Evolutionary conservation across 2,113 vertebrate species (phyloP).

Genomic region (Ceuthmochares aereus): DNA sequence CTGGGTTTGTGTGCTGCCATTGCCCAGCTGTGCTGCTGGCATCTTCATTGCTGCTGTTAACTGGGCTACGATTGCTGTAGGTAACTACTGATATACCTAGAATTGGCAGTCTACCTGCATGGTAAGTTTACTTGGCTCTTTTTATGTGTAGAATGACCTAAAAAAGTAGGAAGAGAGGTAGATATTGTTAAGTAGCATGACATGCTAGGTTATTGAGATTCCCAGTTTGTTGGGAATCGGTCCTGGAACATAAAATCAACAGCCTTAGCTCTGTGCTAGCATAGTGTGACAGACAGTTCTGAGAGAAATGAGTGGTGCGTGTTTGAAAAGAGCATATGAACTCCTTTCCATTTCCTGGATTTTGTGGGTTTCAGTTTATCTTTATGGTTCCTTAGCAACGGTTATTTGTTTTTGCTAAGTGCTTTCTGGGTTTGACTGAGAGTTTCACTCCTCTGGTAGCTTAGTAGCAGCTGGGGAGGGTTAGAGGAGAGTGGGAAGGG

Average conservation of each 20-base stretch:
- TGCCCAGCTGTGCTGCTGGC: not conserved
- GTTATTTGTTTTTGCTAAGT: conserved; percentile 16
- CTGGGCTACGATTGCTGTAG: not conserved
- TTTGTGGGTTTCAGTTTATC: conserved; percentile 31
- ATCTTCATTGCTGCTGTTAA: not conserved
- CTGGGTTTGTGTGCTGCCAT: accelerated
- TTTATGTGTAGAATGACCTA: not conserved
- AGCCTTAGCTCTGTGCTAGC: not conserved
- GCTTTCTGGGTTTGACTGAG: conserved; percentile 17
- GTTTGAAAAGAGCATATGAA: not conserved
- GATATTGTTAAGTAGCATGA: not conserved
- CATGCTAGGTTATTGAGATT: not conserved
- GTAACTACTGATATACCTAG: accelerated
- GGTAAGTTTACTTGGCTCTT: not conserved
- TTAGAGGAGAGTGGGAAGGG: not conserved
- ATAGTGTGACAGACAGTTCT: not conserved
- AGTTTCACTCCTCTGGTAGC: not conserved
- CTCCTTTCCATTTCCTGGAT: not conserved
- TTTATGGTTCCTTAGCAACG: conserved; percentile 36
- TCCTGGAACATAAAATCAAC: not conserved
- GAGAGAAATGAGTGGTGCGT: not conserved
- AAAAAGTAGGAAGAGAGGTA: not conserved
- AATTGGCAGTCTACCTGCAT: not conserved
- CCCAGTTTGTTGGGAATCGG: not conserved
- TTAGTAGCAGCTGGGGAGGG: not conserved